Evolutionary conservation across 2,888 invertebrate species (phyloP), one percentile per base, ranked within the genome.

Genomic region (Idaea straminata): DNA sequence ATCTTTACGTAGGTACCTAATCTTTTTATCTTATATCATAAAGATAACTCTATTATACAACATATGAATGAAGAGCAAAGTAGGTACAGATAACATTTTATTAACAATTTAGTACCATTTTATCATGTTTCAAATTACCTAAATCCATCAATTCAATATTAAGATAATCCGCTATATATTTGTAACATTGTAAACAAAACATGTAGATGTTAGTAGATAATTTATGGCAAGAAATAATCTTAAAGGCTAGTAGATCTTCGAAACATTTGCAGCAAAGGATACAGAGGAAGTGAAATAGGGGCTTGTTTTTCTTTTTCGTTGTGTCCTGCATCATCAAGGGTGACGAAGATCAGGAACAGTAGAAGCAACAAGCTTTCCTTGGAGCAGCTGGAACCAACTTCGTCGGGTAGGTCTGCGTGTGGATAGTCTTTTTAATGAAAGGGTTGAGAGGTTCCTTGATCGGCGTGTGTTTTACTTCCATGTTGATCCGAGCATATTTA

Each of bases 381-480:
- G 92, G 90, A 0, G 87, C 82, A 5, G 92, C 92, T 0, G 92
- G 90, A 5, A 88, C 78, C 10, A 92, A 74, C 36, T 73, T 82
- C 0, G 88, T 82, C 0, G 92, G 92, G 61, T 91, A 92, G 0
- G 91, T 92, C 71, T 92, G 91, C 0, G 92, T 91, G 69, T 76
- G 82, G 0, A 77, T 83, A 15, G 83, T 80, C 69, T 84, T 89
- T 74, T 80, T 88, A 3, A 74, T 82, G 64, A 92, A 92, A 0
- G 89, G 90, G 69, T 92, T 91, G 0, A 74, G n/a, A 0, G 82
- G 77, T 35, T 86, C 86, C 0, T 63, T 47, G 2, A 80, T 76
- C 5, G 78, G 72, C 10, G 66, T 74, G 69, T 86, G 86, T 70
- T 90, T 91, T 60, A 92, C 77, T 80, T 92, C 91, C 88, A 92